Percentiles rank a stretch among this genome's conserved stretches.
Evolutionary conservation across 2,888 invertebrate species (phyloP).

Genomic region (Drosophila leonis): DNA sequence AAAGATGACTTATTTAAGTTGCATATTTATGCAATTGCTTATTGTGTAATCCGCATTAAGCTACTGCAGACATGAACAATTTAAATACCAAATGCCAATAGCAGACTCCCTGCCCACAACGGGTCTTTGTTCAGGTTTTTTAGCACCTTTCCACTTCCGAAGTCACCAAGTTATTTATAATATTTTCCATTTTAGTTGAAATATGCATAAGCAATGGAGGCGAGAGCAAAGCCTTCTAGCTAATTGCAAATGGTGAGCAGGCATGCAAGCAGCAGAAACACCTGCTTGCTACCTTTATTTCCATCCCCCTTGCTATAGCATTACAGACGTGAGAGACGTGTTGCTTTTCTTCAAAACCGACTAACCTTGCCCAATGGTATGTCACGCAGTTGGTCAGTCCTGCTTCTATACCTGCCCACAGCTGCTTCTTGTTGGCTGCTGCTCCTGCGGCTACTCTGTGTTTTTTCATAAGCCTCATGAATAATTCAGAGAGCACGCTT

Average conservation of each 20-base stretch:
- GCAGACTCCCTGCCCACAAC: neutral
- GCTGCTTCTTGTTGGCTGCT: constrained; percentile 40
- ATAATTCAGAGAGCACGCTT: constrained; percentile 81
- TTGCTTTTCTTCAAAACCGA: constrained; percentile 46
- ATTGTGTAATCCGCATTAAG: constrained; percentile 24
- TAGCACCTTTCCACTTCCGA: neutral
- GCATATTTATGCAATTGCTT: constrained; percentile 37
- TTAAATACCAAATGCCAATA: constrained; percentile 40
- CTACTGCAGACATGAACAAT: constrained; percentile 20
- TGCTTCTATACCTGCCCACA: constrained; percentile 26
- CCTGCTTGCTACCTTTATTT: neutral
- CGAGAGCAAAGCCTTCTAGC: constrained; percentile 32
- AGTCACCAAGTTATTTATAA: constrained; percentile 42
- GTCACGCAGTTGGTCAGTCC: constrained; percentile 62
- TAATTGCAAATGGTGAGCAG: constrained; percentile 65
- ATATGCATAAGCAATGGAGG: constrained; percentile 59
- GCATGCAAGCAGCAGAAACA: constrained; percentile 35
- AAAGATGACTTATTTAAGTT: constrained; percentile 2
- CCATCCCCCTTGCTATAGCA: neutral
- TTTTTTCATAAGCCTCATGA: constrained; percentile 79
- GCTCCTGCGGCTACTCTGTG: constrained; percentile 24
- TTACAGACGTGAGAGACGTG: constrained; percentile 12
- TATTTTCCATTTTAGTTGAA: constrained; percentile 33
- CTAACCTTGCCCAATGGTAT: constrained; percentile 56
- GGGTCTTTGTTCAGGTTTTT: neutral